Evolutionary conservation across 2,888 invertebrate species (phyloP).

Genomic region (Mimachlamys varia): DNA sequence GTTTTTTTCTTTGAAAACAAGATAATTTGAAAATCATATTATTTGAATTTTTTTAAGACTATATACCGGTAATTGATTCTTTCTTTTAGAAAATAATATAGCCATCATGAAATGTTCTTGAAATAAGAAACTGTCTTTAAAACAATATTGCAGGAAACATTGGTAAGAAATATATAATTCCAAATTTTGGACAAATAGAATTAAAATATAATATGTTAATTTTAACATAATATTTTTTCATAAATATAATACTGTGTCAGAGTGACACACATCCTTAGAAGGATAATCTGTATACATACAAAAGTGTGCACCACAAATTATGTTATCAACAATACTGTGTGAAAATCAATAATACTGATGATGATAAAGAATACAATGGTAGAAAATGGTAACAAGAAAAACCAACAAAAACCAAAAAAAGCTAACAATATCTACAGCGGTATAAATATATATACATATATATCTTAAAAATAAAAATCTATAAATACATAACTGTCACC

Average conservation of each 20-base stretch:
- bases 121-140: neutral
- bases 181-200: neutral
- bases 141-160: neutral
- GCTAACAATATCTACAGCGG: constrained; percentile 11
- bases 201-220: neutral
- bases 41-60: too few species aligned
- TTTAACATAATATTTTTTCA: neutral
- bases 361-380: neutral
- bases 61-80: neutral
- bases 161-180: neutral
- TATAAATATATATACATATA: neutral
- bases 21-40: too few species aligned
- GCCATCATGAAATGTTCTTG: neutral
- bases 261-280: neutral
- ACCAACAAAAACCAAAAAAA: constrained; percentile 24
- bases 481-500: neutral
- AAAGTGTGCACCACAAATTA: neutral
- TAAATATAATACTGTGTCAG: neutral
- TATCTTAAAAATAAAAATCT: neutral
- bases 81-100: neutral
- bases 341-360: neutral
- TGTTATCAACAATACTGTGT: neutral
- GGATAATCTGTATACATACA: neutral
- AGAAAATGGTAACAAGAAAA: neutral
- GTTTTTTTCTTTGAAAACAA: too few species aligned